Conservation (phyloP, 1,140 invertebrate species). For the Gryllus bimaculatus region DNA sequence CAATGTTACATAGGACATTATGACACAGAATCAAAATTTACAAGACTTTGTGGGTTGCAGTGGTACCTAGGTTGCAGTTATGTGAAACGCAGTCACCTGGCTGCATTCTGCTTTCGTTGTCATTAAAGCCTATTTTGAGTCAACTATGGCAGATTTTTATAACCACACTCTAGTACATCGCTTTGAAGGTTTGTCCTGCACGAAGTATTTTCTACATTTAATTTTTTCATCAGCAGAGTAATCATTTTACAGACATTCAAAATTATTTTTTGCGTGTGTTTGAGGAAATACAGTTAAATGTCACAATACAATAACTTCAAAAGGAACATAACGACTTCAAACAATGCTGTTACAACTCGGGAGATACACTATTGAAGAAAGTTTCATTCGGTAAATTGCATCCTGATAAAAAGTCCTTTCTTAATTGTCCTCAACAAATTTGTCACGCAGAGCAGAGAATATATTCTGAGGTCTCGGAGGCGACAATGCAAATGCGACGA, state of each 20-base stretch:
- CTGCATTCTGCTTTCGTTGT: background rate
- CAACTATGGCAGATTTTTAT: background rate
- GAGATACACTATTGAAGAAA: background rate
- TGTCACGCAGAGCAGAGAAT: no score
- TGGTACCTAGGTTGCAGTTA: background rate
- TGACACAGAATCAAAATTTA: constrained; percentile 5
- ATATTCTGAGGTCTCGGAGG: no score
- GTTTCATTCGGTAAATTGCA: background rate
- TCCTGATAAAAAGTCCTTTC: background rate
- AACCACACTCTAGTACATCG: background rate
- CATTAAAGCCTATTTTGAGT: background rate
- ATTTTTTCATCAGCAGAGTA: background rate
- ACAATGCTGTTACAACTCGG: background rate
- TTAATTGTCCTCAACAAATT: no score
- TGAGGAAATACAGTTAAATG: background rate
- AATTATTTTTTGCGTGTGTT: background rate
- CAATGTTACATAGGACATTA: background rate
- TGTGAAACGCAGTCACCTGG: background rate
- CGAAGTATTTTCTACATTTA: background rate
- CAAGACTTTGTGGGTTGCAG: background rate
- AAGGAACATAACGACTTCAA: background rate
- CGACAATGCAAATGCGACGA: no score
- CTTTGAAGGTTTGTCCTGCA: background rate
- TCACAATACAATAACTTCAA: background rate
- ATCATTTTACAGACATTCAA: constrained; percentile 1